Evolutionary conservation across 1,140 invertebrate species (phyloP).

Genomic region (Euglossa dilemma): DNA sequence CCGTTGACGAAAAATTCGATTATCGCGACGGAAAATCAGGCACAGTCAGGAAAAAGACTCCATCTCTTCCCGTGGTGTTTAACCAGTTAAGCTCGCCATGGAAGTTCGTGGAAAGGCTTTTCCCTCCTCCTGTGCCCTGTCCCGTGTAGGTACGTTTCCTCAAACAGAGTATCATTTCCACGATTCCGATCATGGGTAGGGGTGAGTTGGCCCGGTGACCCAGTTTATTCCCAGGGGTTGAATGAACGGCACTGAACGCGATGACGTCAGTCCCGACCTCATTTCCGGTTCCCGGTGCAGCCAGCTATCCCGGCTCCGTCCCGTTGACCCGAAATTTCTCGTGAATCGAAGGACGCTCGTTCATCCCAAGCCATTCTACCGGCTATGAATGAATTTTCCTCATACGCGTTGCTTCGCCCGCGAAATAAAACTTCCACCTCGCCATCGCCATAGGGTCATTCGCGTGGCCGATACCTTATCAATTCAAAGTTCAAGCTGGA

Average conservation of each 20-base stretch:
- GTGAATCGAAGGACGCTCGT: slow-evolving; percentile 76
- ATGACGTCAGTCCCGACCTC: slow-evolving; percentile 77
- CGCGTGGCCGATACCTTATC: too few relatives aligned
- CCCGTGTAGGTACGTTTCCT: neutral
- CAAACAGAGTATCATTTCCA: slow-evolving; percentile 38
- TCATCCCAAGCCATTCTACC: slow-evolving; percentile 64
- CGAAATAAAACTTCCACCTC: too few relatives aligned
- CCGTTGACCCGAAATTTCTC: slow-evolving; percentile 74
- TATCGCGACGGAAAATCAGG: too few relatives aligned
- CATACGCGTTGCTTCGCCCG: neutral
- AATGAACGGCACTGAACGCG: slow-evolving; percentile 73
- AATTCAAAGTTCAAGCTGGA: too few relatives aligned
- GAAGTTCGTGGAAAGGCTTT: too few relatives aligned
- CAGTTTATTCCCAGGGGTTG: slow-evolving; percentile 74
- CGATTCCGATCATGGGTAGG: slow-evolving; percentile 10
- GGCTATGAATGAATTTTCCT: slow-evolving; percentile 65
- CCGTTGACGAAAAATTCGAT: too few relatives aligned
- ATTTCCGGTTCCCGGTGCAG: slow-evolving; percentile 76
- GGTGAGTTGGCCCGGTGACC: slow-evolving; percentile 65
- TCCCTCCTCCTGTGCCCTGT: neutral
- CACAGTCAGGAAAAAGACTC: too few relatives aligned
- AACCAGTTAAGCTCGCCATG: too few relatives aligned
- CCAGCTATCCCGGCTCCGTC: slow-evolving; percentile 68
- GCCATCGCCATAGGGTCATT: too few relatives aligned
- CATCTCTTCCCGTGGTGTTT: too few relatives aligned